Percentiles rank a stretch among this genome's conserved stretches.
Evolutionary conservation across 2,888 invertebrate species (phyloP).

Genomic region (Creontiades dilutus): DNA sequence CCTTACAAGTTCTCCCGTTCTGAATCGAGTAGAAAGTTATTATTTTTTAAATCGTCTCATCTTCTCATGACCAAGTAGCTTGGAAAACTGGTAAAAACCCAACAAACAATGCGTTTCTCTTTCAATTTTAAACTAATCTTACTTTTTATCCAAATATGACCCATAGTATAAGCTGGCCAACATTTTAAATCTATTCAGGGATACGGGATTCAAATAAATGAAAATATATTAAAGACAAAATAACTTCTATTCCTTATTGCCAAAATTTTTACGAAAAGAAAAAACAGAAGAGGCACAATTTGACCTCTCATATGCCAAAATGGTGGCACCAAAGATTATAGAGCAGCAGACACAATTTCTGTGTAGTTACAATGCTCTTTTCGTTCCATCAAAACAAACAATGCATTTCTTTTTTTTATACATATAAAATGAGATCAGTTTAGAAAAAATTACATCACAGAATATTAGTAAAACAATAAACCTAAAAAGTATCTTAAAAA

Average conservation of each 20-base stretch:
- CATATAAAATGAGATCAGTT: slow-evolving; percentile 63
- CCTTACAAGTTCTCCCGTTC: no score
- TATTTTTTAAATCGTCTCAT: no score
- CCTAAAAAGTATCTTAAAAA: neutral
- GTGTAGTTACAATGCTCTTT: slow-evolving; percentile 42
- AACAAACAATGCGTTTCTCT: no score
- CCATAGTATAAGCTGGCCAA: no score
- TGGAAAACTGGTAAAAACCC: no score
- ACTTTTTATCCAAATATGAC: no score
- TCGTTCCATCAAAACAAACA: slow-evolving; percentile 32
- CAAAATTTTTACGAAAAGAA: slow-evolving; percentile 32
- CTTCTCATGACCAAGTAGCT: no score
- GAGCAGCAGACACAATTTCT: slow-evolving; percentile 48
- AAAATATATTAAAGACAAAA: slow-evolving; percentile 23
- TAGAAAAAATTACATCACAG: slow-evolving; percentile 62
- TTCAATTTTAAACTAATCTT: no score
- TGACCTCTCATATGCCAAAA: slow-evolving; percentile 45
- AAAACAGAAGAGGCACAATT: slow-evolving; percentile 5
- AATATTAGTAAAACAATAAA: slow-evolving; percentile 49
- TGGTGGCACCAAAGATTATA: slow-evolving; percentile 61
- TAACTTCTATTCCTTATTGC: slow-evolving; percentile 61
- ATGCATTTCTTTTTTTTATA: slow-evolving; percentile 59
- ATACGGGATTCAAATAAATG: no score
- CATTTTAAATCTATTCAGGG: no score
- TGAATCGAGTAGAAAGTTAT: no score